Conservation (phyloP, 2,113 vertebrate species). For the Saguinus imperator region DNA sequence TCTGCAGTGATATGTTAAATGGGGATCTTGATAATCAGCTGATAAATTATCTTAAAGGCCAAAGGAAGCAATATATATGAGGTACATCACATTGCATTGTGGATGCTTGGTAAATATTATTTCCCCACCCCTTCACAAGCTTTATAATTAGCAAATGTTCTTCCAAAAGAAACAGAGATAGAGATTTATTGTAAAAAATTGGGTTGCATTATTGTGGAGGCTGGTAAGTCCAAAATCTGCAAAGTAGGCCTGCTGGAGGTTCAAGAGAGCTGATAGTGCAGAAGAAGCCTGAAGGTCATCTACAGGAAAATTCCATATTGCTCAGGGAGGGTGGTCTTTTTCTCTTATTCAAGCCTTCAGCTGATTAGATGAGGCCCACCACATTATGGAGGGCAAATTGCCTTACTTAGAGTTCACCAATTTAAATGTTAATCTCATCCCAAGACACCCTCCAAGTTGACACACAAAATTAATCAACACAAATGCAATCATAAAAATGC, state of each 20-base stretch:
- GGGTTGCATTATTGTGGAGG: background rate
- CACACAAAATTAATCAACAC: background rate
- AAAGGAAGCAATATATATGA: background rate
- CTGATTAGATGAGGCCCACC: background rate
- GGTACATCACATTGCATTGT: rapidly evolving
- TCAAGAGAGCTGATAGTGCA: rapidly evolving
- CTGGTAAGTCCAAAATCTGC: background rate
- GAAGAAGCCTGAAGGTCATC: background rate
- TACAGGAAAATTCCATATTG: background rate
- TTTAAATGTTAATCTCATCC: background rate
- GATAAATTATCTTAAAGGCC: background rate
- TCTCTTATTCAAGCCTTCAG: background rate
- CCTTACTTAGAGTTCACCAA: background rate
- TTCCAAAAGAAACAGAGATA: background rate
- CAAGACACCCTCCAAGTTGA: background rate
- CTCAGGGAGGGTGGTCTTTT: background rate
- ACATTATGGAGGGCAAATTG: background rate
- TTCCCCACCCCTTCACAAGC: background rate
- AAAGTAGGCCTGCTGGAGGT: background rate
- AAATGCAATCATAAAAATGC: background rate
- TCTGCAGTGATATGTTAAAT: no score
- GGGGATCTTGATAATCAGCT: no score
- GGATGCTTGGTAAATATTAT: background rate
- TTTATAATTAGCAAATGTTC: background rate
- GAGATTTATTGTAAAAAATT: background rate